These are phyloP conservation scores for Chondrilla cf. caribensis DNA, from an alignment of 37 sponge, comb jelly and placozoan species.

Conservation along the genomic window DNA sequence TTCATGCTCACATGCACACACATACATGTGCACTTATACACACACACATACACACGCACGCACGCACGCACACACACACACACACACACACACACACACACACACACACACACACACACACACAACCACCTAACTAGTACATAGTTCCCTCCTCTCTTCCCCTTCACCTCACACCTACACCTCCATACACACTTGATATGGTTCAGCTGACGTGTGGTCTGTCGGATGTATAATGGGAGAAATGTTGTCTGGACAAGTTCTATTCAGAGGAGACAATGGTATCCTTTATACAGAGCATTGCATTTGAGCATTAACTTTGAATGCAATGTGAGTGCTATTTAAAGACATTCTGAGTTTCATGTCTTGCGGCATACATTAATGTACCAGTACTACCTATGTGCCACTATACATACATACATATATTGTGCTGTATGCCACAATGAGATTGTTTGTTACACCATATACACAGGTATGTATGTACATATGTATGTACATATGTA, in stretches of 20 bases:
- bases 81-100: conserved; percentile 25
- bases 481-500: too few species aligned
- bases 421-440: too few species aligned
- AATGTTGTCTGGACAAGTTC: conserved; percentile 83
- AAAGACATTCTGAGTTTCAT: too few species aligned
- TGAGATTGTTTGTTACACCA: too few species aligned
- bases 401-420: too few species aligned
- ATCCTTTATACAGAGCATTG: conserved; percentile 28
- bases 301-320: not conserved
- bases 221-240: conserved; percentile 82
- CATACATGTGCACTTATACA: not conserved
- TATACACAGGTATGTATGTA: too few species aligned
- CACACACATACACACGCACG: not conserved
- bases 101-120: conserved; percentile 24
- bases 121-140: too few species aligned
- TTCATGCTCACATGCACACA: conserved; percentile 16
- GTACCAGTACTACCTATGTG: too few species aligned
- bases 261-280: conserved; percentile 93
- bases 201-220: conserved; percentile 69
- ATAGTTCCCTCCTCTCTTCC: conserved; percentile 6
- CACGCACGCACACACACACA: conserved; percentile 15
- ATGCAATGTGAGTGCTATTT: not conserved
- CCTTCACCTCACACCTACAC: conserved; percentile 5
- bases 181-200: too few species aligned
- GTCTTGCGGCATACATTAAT: too few species aligned